Evolutionary conservation across 1,140 invertebrate genomes (phyloP).

Genomic region (Drosophila lini): DNA sequence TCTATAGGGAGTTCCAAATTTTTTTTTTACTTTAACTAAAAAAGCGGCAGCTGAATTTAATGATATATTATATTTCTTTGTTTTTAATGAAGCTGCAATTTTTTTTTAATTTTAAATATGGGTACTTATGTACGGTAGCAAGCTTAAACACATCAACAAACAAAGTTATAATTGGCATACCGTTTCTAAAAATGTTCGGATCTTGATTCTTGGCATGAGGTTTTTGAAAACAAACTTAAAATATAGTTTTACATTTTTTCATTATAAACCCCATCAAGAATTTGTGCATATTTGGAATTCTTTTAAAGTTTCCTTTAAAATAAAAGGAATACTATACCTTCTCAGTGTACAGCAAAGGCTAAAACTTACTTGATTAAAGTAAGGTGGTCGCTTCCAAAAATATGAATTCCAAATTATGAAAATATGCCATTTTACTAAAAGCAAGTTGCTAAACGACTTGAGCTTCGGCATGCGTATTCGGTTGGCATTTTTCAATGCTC

Average conservation of each 20-base stretch:
- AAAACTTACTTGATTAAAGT: neutral
- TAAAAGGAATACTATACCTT: neutral
- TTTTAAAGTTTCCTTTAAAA: neutral
- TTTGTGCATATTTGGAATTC: too few relatives aligned
- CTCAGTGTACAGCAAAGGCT: neutral
- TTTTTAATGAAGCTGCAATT: neutral
- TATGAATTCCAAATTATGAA: neutral
- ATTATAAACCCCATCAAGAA: accelerated
- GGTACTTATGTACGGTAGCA: too few relatives aligned
- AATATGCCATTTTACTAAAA: neutral
- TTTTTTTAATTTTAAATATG: neutral
- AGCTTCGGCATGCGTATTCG: too few relatives aligned
- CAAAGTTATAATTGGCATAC: neutral
- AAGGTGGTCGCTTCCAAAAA: neutral
- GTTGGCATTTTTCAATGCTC: neutral
- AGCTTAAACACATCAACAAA: neutral
- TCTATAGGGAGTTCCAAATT: neutral
- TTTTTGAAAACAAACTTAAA: neutral
- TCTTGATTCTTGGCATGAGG: neutral
- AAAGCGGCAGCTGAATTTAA: neutral
- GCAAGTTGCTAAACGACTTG: too few relatives aligned
- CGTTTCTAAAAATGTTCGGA: neutral
- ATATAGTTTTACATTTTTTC: neutral
- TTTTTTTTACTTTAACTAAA: neutral
- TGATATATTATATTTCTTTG: neutral